Evolutionary conservation across 2,888 invertebrate species (phyloP).

Genomic region (Ceratothoa steindachneri): DNA sequence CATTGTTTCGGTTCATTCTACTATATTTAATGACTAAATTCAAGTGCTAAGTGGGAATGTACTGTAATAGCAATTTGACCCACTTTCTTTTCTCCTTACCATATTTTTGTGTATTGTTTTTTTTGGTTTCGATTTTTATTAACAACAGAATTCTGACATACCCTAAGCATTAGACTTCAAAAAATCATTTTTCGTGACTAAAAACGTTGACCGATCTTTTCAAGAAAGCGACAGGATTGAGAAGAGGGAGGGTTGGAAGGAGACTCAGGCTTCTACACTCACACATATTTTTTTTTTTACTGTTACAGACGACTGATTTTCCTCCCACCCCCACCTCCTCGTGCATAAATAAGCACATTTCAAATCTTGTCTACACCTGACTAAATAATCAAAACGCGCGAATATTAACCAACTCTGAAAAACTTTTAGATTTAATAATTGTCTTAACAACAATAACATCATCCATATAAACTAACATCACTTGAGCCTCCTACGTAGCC

Average conservation of each 20-base stretch:
- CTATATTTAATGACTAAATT: no score
- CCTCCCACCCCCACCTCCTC: no score
- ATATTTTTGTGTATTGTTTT: no score
- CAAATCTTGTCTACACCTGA: not conserved
- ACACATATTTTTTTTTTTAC: not conserved
- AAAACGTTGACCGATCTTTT: not conserved
- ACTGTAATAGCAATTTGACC: no score
- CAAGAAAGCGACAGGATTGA: slow-evolving; percentile 9
- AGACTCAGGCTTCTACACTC: slow-evolving; percentile 22
- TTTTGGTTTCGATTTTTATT: no score
- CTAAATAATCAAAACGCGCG: not conserved
- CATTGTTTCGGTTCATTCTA: no score
- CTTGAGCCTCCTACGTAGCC: slow-evolving; percentile 27
- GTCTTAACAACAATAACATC: not conserved
- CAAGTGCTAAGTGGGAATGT: no score
- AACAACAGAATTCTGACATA: no score
- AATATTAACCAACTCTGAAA: not conserved
- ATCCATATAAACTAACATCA: not conserved
- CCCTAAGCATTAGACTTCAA: no score
- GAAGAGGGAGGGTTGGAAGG: slow-evolving; percentile 35
- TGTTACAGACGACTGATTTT: no score
- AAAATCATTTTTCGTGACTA: no score
- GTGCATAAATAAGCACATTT: not conserved
- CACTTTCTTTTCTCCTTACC: no score
- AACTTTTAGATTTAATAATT: not conserved